Percentiles rank a stretch among this genome's conserved stretches.
Evolutionary conservation across 2,113 vertebrate species (phyloP).

Genomic region (Stercorarius parasiticus): DNA sequence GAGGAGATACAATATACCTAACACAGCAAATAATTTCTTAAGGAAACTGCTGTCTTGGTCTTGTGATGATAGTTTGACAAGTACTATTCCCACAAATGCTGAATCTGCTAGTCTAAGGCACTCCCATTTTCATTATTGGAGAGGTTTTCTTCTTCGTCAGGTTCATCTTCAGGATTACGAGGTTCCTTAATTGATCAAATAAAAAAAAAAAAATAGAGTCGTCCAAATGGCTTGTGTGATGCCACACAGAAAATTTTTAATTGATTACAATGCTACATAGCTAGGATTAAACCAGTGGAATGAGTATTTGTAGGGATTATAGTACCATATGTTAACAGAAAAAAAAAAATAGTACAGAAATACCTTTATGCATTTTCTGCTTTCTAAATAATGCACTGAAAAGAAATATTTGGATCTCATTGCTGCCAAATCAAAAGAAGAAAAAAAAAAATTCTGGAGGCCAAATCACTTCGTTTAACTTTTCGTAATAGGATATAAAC

Average conservation of each 20-base stretch:
- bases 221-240: background rate
- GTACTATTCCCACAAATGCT: background rate
- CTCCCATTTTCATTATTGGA: background rate
- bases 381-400: background rate
- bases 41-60: constrained; percentile 4
- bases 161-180: background rate
- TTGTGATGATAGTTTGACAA: background rate
- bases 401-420: background rate
- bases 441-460: background rate
- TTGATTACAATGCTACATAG: background rate
- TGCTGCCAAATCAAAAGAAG: background rate
- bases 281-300: background rate
- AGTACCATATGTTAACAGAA: background rate
- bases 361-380: background rate
- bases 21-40: background rate
- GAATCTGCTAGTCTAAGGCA: background rate
- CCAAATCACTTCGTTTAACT: background rate
- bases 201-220: background rate
- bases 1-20: background rate
- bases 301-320: background rate
- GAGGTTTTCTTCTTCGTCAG: background rate
- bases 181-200: background rate
- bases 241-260: background rate
- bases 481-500: background rate
- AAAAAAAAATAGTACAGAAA: background rate